Conservation (phyloP, 2,888 invertebrate genomes). For the Ichneumoninae sp. region DNA sequence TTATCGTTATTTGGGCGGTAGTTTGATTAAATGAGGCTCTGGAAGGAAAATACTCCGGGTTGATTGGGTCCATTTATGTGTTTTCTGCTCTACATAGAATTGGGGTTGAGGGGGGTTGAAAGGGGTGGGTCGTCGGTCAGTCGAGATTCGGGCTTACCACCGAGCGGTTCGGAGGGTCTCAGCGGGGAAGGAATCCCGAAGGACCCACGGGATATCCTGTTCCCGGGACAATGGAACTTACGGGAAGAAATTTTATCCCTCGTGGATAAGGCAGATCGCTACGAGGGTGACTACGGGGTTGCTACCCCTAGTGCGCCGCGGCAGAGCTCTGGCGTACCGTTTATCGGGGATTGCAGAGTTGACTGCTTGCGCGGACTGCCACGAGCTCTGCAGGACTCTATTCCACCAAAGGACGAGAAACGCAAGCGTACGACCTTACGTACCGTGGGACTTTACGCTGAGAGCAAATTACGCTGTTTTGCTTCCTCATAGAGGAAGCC, state of each 20-base stretch:
- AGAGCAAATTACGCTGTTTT: background rate
- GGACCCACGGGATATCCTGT: slow-evolving; percentile 45
- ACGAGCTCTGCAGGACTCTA: slow-evolving; percentile 10
- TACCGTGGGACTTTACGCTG: background rate
- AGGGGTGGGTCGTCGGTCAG: slow-evolving; percentile 52
- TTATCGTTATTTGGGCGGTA: too few relatives aligned
- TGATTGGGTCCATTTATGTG: too few relatives aligned
- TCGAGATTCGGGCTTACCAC: slow-evolving; percentile 74
- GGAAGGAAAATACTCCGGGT: too few relatives aligned
- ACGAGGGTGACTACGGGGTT: slow-evolving; percentile 59
- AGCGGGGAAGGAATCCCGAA: slow-evolving; percentile 51
- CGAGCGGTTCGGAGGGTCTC: slow-evolving; percentile 76
- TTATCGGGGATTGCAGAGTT: slow-evolving; percentile 51
- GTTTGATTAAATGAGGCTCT: too few relatives aligned
- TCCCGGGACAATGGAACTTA: background rate
- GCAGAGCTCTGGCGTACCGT: slow-evolving; percentile 13
- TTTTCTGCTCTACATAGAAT: background rate
- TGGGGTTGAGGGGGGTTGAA: background rate
- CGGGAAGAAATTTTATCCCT: slow-evolving; percentile 67
- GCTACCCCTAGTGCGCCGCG: slow-evolving; percentile 43
- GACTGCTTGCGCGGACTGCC: slow-evolving; percentile 23
- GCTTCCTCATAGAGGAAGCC: too few relatives aligned
- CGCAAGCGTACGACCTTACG: background rate
- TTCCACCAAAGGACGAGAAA: background rate
- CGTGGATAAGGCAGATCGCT: slow-evolving; percentile 80